Conservation (phyloP, 2,113 vertebrate species). For the Strigops habroptila region DNA sequence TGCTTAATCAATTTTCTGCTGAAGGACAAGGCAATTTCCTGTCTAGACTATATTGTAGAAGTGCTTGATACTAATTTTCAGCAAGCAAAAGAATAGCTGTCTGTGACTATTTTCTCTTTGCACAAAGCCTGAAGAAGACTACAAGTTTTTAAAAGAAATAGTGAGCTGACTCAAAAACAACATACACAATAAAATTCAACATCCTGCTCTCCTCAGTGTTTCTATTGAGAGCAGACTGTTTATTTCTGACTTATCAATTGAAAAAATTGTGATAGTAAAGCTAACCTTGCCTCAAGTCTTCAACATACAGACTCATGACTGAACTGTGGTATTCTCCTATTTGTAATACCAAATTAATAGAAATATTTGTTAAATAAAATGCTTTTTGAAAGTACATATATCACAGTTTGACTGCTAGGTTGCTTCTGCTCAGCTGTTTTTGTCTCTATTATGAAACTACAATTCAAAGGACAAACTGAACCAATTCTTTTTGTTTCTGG, state of each 20-base stretch:
- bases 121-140: conserved; percentile 7
- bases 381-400: neutral
- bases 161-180: neutral
- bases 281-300: neutral
- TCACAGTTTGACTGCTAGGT: neutral
- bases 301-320: neutral
- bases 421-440: neutral
- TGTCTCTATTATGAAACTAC: neutral
- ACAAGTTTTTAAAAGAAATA: neutral
- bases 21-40: conserved; percentile 63
- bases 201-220: neutral
- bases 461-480: neutral
- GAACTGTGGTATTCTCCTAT: neutral
- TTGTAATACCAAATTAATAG: neutral
- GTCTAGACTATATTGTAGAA: conserved; percentile 31
- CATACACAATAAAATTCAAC: neutral
- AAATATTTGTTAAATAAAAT: neutral
- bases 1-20: conserved; percentile 56
- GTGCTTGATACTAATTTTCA: conserved; percentile 61
- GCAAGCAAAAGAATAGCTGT: conserved; percentile 24
- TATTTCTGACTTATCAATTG: neutral
- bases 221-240: neutral
- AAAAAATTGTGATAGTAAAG: neutral
- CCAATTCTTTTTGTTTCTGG: neutral
- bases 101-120: conserved; percentile 1